phyloP scores from a whole-genome alignment of 2,797 vertebrate genomes.

The Cichlasoma orientale region DNA sequence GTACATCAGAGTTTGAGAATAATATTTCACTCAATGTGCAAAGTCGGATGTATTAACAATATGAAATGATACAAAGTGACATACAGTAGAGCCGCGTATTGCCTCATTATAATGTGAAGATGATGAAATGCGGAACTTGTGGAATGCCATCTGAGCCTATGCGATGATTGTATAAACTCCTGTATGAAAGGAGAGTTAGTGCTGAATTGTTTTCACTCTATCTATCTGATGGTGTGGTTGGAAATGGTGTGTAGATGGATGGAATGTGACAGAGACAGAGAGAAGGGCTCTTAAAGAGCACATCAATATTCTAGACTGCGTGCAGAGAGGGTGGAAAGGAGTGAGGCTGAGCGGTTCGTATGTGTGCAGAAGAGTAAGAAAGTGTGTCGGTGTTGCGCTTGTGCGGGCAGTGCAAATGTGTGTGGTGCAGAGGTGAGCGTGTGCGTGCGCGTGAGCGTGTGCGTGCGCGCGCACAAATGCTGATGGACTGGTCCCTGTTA shows the following conservation, averaged over 20 bases:
- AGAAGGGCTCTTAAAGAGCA: constrained; percentile 77
- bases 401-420: constrained; percentile 13
- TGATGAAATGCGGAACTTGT: constrained; percentile 62
- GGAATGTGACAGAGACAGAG: constrained; percentile 76
- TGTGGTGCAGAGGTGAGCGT: neutral
- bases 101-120: constrained; percentile 61
- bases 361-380: constrained; percentile 24
- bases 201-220: constrained; percentile 67
- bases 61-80: constrained; percentile 70
- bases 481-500: constrained; percentile 72
- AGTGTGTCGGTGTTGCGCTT: constrained; percentile 27
- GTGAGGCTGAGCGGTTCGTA: constrained; percentile 48
- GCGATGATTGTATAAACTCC: constrained; percentile 50
- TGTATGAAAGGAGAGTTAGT: constrained; percentile 40
- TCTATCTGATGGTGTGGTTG: constrained; percentile 60
- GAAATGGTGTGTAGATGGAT: constrained; percentile 72
- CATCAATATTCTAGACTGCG: constrained; percentile 80
- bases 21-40: constrained; percentile 53
- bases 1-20: constrained; percentile 54
- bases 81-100: constrained; percentile 49
- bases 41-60: constrained; percentile 55
- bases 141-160: constrained; percentile 52
- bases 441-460: neutral
- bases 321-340: constrained; percentile 53
- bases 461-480: constrained; percentile 53